Evolutionary conservation across 2,888 invertebrate genomes (phyloP), one percentile per base, ranked within the genome.

Genomic region (Archaeoteleia sp.): DNA sequence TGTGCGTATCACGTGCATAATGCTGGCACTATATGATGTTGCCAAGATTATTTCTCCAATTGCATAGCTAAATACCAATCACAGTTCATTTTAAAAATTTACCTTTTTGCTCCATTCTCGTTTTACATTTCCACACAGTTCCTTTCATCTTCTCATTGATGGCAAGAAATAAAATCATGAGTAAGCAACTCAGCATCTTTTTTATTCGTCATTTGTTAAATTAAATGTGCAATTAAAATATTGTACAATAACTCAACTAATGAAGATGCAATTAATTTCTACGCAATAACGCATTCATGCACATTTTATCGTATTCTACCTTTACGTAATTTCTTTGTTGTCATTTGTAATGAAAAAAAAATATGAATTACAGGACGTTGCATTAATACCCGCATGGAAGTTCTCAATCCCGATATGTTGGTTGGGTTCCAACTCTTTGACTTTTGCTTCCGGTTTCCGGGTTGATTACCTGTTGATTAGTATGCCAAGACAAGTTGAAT

Each of bases 31-130:
- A 23, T 3, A 23, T 5, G 27, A 46, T 27, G 48, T 20, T 42
- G 40, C 37, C n/a, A 23, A 27, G 54, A 63, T 49, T n/a, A 49
- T 6, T n/a, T 20, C 57, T 51, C 43, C 0, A 39, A 23, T 63
- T 49, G n/a, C n/a, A n/a, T 45, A 55, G 40, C 65, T 65, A 65
- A 65, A 51, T 65, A 65, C 57, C 63, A 51, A 57, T 65, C 63
- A 25, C 43, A 13, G 20, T 51, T 17, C 29, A 42, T 48, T 54
- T 54, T 54, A 49, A 55, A 48, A 54, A 46, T 29, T 49, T 46
- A 43, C 39, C 57, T 42, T 25, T 37, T 29, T 5, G 54, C 29
- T 14, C 32, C 25, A 45, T 65, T 65, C 57, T 14, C 57, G 6
- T 29, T 2, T n/a, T 7, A n/a, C n/a, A 9, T 29, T 65, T 57